Evolutionary conservation across 2,888 invertebrate species (phyloP).

Genomic region (Parasteatoda lunata): DNA sequence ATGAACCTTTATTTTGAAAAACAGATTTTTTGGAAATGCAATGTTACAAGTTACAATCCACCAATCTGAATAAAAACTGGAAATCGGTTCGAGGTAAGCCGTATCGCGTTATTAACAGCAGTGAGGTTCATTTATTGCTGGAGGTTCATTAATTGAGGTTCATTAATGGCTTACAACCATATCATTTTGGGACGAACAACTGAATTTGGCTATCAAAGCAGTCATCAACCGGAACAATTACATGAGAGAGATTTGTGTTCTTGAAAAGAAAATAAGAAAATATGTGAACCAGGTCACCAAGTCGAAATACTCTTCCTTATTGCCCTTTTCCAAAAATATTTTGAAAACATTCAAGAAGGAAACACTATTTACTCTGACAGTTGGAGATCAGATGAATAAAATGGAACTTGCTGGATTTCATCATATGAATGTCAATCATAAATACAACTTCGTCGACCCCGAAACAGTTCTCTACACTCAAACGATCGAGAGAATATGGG

Average conservation of each 20-base stretch:
- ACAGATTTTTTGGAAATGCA: not conserved
- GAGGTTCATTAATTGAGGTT: too few species aligned
- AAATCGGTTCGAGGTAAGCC: not conserved
- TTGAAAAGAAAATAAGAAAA: not conserved
- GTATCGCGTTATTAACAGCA: not conserved
- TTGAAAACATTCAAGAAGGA: not conserved
- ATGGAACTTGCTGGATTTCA: not conserved
- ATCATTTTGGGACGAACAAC: not conserved
- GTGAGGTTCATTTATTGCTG: not conserved
- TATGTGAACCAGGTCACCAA: not conserved
- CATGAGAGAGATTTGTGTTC: not conserved
- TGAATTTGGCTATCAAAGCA: not conserved
- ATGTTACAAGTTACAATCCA: not conserved
- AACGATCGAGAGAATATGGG: not conserved
- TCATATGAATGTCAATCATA: not conserved
- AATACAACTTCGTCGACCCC: not conserved
- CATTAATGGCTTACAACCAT: too few species aligned
- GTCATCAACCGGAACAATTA: not conserved
- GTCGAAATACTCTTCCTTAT: not conserved
- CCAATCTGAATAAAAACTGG: not conserved
- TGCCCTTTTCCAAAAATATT: not conserved
- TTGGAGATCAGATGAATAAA: not conserved
- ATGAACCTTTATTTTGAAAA: not conserved
- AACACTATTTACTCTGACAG: not conserved
- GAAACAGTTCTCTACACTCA: not conserved